Evolutionary conservation across 2,113 vertebrate species (phyloP), one percentile per base, ranked within the genome.

Genomic region (Lontra canadensis): DNA sequence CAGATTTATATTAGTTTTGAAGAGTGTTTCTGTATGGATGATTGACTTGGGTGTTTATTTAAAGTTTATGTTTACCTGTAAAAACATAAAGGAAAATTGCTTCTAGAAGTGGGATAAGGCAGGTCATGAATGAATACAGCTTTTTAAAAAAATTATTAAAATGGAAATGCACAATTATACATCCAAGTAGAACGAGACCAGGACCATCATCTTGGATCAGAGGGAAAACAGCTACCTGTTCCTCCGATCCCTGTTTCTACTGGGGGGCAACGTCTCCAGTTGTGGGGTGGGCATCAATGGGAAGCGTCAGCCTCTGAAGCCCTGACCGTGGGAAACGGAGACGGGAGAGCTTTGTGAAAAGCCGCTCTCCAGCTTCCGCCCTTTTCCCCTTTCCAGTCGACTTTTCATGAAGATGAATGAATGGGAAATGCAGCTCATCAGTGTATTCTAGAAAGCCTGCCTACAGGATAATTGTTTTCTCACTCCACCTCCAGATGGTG

Each of bases 401-500:
- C 39, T 31, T 93, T 57, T 18, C 23, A 36, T 59, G 36, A 29
- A 57, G 65, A 49, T 6, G 29, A 47, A 10, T 13, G 26, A 6
- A 11, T n/a, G 39, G 36, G 69, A 69, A 36, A 42, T 1, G 21
- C 0, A 49, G 14, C 36, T 17, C 78, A 20, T 20, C 31, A 3
- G 6, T 9, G 3, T 7, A 23, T 39, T n/a, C 15, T n/a, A 42
- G 13, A 34, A 34, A 23, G n/a, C 15, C 90, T 49, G 73, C 52
- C 96, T 26, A 65, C n/a, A 71, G 59, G n/a, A 26, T 12, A 0
- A 7, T n/a, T 10, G 69, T 85, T 18, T 42, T 90, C 23, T 65
- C 61, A 18, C 29, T 29, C 31, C 21, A 20, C 79, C 15, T 69
- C 47, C 97, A 99, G 99, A 99, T 99, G 99, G 99, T 99, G 98